Evolutionary conservation across 1,140 invertebrate genomes (phyloP).

Genomic region (Diachasma alloeum): DNA sequence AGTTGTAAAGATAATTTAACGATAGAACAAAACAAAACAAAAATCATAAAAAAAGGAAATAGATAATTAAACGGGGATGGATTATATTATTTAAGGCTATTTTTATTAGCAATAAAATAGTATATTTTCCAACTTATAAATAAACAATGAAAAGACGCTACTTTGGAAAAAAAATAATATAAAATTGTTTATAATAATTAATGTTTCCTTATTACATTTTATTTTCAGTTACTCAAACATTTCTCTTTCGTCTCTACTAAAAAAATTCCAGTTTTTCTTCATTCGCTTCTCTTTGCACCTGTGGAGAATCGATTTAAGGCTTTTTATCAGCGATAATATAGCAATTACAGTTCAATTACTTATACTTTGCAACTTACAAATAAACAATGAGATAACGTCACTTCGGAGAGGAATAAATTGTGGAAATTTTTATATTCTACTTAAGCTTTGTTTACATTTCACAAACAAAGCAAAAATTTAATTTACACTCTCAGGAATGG

Average conservation of each 20-base stretch:
- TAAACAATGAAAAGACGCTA: conserved; percentile 53
- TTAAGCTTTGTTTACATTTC: not conserved
- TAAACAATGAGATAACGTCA: not conserved
- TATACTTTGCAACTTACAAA: not conserved
- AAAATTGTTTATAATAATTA: conserved; percentile 25
- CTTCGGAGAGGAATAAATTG: not conserved
- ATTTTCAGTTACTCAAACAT: not conserved
- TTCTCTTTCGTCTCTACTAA: not conserved
- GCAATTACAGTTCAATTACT: not conserved
- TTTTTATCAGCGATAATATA: not conserved
- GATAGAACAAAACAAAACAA: not conserved
- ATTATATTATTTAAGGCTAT: conserved; percentile 45
- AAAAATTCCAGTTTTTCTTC: not conserved
- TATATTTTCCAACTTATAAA: conserved; percentile 56
- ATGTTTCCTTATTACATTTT: not conserved
- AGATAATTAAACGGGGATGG: not conserved
- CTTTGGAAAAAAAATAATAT: conserved; percentile 39
- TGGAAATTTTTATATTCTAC: not conserved
- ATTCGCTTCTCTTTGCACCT: not conserved
- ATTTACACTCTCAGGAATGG: not conserved
- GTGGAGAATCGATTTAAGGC: not conserved
- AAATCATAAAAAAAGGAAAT: conserved; percentile 17
- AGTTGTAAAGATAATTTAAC: not conserved
- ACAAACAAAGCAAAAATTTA: not conserved
- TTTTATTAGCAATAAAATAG: conserved; percentile 57